phyloP scores from a whole-genome alignment of 2,888 invertebrate species.

The Amblyjoppa proteus region DNA sequence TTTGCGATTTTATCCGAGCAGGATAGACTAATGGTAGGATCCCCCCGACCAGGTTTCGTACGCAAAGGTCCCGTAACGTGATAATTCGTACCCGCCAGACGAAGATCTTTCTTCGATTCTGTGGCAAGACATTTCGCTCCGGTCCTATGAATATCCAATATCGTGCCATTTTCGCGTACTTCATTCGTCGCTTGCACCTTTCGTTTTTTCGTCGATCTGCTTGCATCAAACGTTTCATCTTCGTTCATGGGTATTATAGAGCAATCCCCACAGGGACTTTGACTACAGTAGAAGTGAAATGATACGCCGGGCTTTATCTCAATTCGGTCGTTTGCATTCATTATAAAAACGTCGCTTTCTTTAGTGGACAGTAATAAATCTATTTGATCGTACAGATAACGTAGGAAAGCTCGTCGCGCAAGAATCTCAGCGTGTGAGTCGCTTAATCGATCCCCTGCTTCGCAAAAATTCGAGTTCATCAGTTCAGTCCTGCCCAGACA shows the following conservation, averaged over 20 bases:
- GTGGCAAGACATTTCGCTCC: slow-evolving; percentile 93
- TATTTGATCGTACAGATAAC: slow-evolving; percentile 91
- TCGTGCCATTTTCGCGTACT: slow-evolving; percentile 69
- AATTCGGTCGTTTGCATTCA: slow-evolving; percentile 83
- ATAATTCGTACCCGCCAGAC: slow-evolving; percentile 87
- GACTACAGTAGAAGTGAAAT: slow-evolving; percentile 95
- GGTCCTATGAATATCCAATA: slow-evolving; percentile 89
- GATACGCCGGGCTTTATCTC: slow-evolving; percentile 87
- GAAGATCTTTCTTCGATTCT: slow-evolving; percentile 87
- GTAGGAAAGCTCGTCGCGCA: slow-evolving; percentile 92
- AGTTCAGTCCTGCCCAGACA: slow-evolving; percentile 91
- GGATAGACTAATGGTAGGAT: slow-evolving; percentile 94
- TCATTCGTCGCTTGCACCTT: slow-evolving; percentile 65
- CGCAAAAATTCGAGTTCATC: slow-evolving; percentile 85
- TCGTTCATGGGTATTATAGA: slow-evolving; percentile 90
- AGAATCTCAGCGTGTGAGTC: slow-evolving; percentile 97
- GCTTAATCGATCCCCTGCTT: slow-evolving; percentile 90
- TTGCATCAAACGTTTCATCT: slow-evolving; percentile 63
- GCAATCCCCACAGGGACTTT: slow-evolving; percentile 97
- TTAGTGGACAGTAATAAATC: slow-evolving; percentile 80
- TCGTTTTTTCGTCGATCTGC: slow-evolving; percentile 51
- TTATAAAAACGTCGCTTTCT: slow-evolving; percentile 81
- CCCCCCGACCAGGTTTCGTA: slow-evolving; percentile 96
- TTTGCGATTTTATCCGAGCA: slow-evolving; percentile 97
- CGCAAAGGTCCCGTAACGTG: slow-evolving; percentile 91